phyloP scores from a whole-genome alignment of 2,797 vertebrate species.

The Potorous gilbertii region DNA sequence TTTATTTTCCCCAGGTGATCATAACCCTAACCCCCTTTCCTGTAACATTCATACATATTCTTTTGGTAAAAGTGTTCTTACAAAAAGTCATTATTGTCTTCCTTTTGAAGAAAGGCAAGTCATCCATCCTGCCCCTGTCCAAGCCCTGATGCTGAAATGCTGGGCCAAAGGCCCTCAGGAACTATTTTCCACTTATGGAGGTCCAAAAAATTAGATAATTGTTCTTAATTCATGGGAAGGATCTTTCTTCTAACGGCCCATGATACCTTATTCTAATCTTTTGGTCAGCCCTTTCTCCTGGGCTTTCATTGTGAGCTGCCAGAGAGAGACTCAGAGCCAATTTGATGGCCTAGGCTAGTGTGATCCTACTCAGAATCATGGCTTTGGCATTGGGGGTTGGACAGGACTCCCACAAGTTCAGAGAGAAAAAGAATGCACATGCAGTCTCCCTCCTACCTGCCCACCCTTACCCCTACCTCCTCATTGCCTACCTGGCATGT shows the following conservation, averaged over 20 bases:
- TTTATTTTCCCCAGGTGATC: neutral
- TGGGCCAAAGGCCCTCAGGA: constrained; percentile 40
- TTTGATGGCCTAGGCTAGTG: constrained; percentile 23
- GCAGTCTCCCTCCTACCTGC: neutral
- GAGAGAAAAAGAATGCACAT: neutral
- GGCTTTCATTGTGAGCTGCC: constrained; percentile 59
- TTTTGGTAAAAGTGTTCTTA: neutral
- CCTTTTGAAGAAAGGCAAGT: constrained; percentile 44
- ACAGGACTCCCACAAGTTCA: neutral
- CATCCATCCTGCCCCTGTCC: neutral
- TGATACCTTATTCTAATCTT: constrained; percentile 59
- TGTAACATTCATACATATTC: neutral
- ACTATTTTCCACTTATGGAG: constrained; percentile 38
- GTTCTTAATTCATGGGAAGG: constrained; percentile 63
- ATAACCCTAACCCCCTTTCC: neutral
- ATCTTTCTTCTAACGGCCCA: constrained; percentile 62
- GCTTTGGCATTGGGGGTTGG: constrained; percentile 14
- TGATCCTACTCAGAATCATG: constrained; percentile 46
- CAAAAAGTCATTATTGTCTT: constrained; percentile 13
- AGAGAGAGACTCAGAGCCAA: constrained; percentile 30
- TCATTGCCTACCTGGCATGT: neutral
- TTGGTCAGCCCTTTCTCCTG: constrained; percentile 39
- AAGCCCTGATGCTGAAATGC: constrained; percentile 48
- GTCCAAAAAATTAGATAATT: constrained; percentile 64
- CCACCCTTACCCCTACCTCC: neutral